These are phyloP conservation scores for Dicentrarchus labrax DNA, from an alignment of 2,113 vertebrate genomes.

Conservation along the genomic window DNA sequence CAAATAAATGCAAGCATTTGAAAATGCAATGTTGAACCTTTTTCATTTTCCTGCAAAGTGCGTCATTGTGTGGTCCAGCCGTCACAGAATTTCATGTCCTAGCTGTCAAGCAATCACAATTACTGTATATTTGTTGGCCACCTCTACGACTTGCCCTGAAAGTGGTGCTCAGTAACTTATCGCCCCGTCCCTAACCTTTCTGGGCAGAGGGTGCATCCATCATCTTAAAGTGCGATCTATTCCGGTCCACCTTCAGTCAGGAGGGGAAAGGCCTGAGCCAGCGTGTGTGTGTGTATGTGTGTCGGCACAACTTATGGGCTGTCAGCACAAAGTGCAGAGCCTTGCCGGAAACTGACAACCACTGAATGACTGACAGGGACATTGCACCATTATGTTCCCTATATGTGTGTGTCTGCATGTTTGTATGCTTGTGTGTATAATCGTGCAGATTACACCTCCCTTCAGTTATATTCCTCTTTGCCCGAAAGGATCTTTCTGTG, in stretches of 20 bases:
- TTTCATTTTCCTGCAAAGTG: conserved; percentile 50
- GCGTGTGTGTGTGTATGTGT: conserved; percentile 53
- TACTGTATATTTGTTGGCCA: conserved; percentile 71
- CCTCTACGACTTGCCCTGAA: conserved; percentile 59
- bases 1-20: conserved; percentile 7
- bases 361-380: conserved; percentile 82
- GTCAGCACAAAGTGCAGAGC: conserved; percentile 82
- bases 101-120: conserved; percentile 73
- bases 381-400: conserved; percentile 66
- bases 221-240: conserved; percentile 82
- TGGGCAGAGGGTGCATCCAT: conserved; percentile 78
- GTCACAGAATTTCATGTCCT: conserved; percentile 51
- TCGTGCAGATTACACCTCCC: conserved; percentile 62
- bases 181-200: conserved; percentile 77
- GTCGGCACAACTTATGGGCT: conserved; percentile 81
- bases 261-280: conserved; percentile 68
- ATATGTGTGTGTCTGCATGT: conserved; percentile 25
- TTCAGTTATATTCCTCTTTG: conserved; percentile 55
- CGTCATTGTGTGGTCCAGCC: conserved; percentile 19
- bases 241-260: conserved; percentile 74
- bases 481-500: conserved; percentile 38
- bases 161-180: conserved; percentile 77
- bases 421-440: conserved; percentile 50
- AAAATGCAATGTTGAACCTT: conserved; percentile 27
- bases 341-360: conserved; percentile 80